Evolutionary conservation across 2,113 vertebrate species (phyloP).

Genomic region (Etia nguti): DNA sequence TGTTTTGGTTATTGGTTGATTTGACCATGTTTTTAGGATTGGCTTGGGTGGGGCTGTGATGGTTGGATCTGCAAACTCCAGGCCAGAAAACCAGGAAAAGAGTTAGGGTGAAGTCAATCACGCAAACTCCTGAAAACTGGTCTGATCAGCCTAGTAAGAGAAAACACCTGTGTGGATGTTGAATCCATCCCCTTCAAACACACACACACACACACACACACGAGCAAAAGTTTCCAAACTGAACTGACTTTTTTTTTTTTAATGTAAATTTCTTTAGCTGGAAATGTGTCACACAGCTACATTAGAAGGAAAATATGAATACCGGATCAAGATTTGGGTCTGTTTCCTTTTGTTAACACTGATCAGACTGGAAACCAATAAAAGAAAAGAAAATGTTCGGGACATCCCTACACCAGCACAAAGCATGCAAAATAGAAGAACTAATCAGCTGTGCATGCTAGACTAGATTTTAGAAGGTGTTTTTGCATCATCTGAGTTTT

Average conservation of each 20-base stretch:
- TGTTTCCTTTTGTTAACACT: background rate
- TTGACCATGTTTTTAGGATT: background rate
- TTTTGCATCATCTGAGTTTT: background rate
- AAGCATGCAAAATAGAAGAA: constrained; percentile 39
- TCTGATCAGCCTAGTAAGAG: background rate
- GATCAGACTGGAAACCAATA: background rate
- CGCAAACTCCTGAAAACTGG: background rate
- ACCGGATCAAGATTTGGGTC: background rate
- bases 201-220: background rate
- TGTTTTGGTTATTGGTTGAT: constrained; percentile 3
- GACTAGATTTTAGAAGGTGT: constrained; percentile 12
- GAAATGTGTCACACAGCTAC: accelerated
- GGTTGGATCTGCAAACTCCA: background rate
- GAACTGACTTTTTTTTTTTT: background rate
- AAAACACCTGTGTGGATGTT: background rate
- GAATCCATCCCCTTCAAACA: background rate
- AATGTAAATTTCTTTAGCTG: background rate
- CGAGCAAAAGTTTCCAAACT: background rate
- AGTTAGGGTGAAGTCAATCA: background rate
- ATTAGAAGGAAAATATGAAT: background rate
- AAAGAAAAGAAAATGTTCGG: background rate
- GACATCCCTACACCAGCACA: constrained; percentile 21
- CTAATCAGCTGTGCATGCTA: constrained; percentile 45
- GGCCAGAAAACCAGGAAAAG: background rate
- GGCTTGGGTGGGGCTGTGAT: background rate